Base-by-base conservation (phyloP, 2,888 invertebrate genomes). In the Lepidocyrtoides sp. region DNA sequence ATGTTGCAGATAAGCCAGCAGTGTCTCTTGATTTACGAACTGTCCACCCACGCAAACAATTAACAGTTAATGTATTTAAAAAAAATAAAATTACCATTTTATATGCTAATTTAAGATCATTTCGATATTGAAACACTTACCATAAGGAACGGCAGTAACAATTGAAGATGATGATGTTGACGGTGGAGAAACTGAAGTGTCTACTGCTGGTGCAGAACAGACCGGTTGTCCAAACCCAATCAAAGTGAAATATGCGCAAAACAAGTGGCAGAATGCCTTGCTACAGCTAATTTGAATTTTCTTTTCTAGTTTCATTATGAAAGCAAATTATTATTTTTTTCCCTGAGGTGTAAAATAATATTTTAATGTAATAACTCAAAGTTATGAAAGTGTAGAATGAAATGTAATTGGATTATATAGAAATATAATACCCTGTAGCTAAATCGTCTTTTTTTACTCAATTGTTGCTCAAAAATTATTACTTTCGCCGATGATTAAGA, bases 1-100 rank as follows among this genome's bases (percentile, higher is more conserved):
- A 89, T 8, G 87, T 87, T 0, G 79, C 60, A 1, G 87, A 79
- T 32, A 66, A 29, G 3, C 87, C 87, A 51, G 36, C 0, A 20
- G 60, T 87, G 66, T 87, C 87, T 66, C 87, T 77, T 69, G 87
- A 79, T 66, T 79, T 87, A 29, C 87, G 87, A 51, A 87, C 87
- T 87, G n/a, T 8, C 14, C 26, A 20, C 20, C 26, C 20, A 41
- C 8, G 36, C 0, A 54, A 32, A 79, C n/a, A 54, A 44, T 20
- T 79, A 8, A 17, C 17, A 32, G n/a, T n/a, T n/a, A n/a, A n/a
- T n/a, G n/a, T n/a, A n/a, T n/a, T n/a, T n/a, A n/a, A n/a, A n/a
- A n/a, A n/a, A 7, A 17, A 17, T 17, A 2, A 41, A 72, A 36
- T 23, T 36, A 36, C 2, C 23, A 48, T 23, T 48, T 44, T 26